Conservation (phyloP, 2,113 vertebrate species). For the Asarcornis scutulata region DNA sequence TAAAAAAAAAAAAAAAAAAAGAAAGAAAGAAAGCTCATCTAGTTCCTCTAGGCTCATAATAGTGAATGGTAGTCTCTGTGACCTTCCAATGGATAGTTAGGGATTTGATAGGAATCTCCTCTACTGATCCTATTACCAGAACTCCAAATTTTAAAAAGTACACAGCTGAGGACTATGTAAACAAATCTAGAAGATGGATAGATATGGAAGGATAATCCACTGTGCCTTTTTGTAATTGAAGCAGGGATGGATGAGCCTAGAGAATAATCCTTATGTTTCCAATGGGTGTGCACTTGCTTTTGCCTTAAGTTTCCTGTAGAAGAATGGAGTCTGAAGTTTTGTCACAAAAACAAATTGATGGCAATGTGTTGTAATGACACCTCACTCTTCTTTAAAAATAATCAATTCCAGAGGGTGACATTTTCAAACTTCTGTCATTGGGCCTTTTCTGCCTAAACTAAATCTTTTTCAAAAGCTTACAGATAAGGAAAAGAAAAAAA, state of each 20-base stretch:
- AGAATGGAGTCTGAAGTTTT: neutral
- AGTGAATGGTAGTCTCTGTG: neutral
- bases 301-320: rapidly evolving
- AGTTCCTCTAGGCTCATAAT: neutral
- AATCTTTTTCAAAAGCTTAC: conserved; percentile 26
- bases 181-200: neutral
- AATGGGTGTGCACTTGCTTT: rapidly evolving
- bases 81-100: neutral
- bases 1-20: no score
- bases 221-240: neutral
- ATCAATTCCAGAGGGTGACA: conserved; percentile 26
- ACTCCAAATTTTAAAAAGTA: neutral
- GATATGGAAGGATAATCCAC: neutral
- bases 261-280: neutral
- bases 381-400: conserved; percentile 35
- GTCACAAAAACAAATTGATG: neutral
- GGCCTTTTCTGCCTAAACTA: neutral
- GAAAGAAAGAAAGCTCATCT: neutral
- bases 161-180: neutral
- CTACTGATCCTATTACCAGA: neutral
- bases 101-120: neutral
- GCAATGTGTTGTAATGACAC: neutral
- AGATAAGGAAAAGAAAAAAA: neutral
- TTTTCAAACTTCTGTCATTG: conserved; percentile 57
- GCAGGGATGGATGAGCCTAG: neutral